phyloP scores from a whole-genome alignment of 1,140 invertebrate species.

The Ostrea denselamellosa region DNA sequence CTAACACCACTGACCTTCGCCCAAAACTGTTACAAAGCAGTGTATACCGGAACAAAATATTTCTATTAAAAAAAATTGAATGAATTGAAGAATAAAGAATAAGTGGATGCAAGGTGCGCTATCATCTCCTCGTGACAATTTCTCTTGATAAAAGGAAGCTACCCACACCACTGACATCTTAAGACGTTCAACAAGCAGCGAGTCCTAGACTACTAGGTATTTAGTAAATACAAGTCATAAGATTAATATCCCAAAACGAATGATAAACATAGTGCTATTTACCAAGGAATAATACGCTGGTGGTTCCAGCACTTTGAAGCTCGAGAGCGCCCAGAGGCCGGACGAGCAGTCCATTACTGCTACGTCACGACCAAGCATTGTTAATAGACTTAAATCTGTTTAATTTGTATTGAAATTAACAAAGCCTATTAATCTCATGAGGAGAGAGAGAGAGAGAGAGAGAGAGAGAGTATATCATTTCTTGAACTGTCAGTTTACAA shows the following conservation, averaged over 20 bases:
- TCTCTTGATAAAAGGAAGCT: constrained; percentile 36
- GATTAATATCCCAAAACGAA: constrained; percentile 36
- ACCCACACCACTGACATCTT: constrained; percentile 31
- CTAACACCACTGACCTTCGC: background rate
- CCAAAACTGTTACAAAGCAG: background rate
- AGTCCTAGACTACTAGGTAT: constrained; percentile 4
- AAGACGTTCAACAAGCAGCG: constrained; percentile 31
- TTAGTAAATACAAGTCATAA: constrained; percentile 37
- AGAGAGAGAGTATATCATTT: background rate
- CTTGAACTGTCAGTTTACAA: background rate
- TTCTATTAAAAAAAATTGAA: background rate
- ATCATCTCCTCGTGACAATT: constrained; percentile 23
- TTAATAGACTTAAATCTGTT: constrained; percentile 23
- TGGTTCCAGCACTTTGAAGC: constrained; percentile 12
- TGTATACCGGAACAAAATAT: constrained; percentile 13
- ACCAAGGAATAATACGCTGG: constrained; percentile 20
- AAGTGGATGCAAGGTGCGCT: constrained; percentile 28
- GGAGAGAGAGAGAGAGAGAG: constrained; percentile 40
- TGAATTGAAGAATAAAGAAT: constrained; percentile 4
- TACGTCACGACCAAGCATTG: background rate
- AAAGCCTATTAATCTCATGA: background rate
- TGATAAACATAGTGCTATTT: constrained; percentile 37
- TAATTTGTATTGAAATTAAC: constrained; percentile 30
- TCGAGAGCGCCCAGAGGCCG: background rate
- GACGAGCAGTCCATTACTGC: background rate